phyloP scores from a whole-genome alignment of 2,888 invertebrate species.

The Volucella zonaria region DNA sequence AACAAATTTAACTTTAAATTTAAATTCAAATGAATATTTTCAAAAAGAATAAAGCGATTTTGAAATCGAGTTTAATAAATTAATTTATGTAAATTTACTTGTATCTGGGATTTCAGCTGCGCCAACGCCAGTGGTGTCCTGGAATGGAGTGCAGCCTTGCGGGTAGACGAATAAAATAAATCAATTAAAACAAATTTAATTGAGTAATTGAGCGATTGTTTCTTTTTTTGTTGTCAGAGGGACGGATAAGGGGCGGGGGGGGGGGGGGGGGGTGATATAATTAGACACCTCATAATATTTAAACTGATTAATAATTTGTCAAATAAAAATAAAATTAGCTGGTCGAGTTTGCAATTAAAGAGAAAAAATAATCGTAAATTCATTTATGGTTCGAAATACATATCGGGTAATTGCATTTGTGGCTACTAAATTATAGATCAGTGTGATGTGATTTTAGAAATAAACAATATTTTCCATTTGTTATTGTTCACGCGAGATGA shows the following conservation, averaged over 20 bases:
- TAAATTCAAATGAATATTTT: conserved; percentile 18
- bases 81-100: conserved; percentile 19
- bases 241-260: too few species aligned
- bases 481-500: too few species aligned
- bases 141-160: not conserved
- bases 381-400: too few species aligned
- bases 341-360: not conserved
- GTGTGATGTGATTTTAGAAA: too few species aligned
- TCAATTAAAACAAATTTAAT: conserved; percentile 9
- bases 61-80: conserved; percentile 12
- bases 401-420: too few species aligned
- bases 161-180: not conserved
- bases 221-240: not conserved
- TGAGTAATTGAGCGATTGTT: conserved; percentile 17
- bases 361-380: not conserved
- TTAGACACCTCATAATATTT: too few species aligned
- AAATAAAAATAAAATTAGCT: not conserved
- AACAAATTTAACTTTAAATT: not conserved
- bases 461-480: too few species aligned
- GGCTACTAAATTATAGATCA: too few species aligned
- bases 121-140: not conserved
- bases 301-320: too few species aligned
- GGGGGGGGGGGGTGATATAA: too few species aligned
- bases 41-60: not conserved
- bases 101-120: not conserved